These are phyloP conservation scores for Drosophila tripunctata DNA, from an alignment of 2,888 invertebrate species.

Conservation along the genomic window DNA sequence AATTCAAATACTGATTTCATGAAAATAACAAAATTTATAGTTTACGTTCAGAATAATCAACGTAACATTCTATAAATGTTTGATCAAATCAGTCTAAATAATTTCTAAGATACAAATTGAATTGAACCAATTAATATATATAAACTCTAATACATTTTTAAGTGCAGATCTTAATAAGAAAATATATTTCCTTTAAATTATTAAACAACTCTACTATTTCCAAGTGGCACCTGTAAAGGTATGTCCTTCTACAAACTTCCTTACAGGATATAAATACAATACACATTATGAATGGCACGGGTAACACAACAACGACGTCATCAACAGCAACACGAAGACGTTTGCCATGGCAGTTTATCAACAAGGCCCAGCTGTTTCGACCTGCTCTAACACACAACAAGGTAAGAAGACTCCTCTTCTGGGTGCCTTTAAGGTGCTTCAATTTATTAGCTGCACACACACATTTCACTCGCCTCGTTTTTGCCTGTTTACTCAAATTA, in stretches of 20 bases:
- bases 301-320: constrained; percentile 56
- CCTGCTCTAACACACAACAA: constrained; percentile 1
- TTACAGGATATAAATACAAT: constrained; percentile 25
- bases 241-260: not conserved
- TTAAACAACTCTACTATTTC: too few species aligned
- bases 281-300: constrained; percentile 28
- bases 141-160: too few species aligned
- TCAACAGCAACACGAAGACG: constrained; percentile 46
- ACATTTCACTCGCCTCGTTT: constrained; percentile 37
- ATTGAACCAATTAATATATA: too few species aligned
- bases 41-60: too few species aligned
- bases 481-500: constrained; percentile 21
- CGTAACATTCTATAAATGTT: too few species aligned
- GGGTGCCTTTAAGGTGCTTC: constrained; percentile 21
- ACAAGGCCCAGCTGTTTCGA: constrained; percentile 63
- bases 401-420: not conserved
- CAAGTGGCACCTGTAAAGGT: too few species aligned
- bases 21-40: too few species aligned
- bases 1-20: too few species aligned
- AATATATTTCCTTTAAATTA: too few species aligned
- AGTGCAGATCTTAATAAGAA: too few species aligned
- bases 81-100: too few species aligned
- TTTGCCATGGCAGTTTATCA: constrained; percentile 61
- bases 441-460: constrained; percentile 56
- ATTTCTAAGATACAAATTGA: too few species aligned